Conservation (phyloP, 2,113 vertebrate genomes). For the Apodemus speciosus region DNA sequence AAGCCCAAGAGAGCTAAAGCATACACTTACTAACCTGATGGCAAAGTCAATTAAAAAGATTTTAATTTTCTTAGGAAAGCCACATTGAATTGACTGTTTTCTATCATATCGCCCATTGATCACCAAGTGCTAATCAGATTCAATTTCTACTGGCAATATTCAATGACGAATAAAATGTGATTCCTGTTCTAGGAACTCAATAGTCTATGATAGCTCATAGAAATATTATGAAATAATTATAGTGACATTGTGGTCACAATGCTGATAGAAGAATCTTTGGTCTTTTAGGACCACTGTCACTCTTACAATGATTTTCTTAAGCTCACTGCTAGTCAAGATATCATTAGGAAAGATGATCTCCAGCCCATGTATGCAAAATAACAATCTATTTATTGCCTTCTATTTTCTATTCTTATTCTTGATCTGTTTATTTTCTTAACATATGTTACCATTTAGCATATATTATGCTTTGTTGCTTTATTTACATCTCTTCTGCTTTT, state of each 20-base stretch:
- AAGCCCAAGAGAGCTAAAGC: background rate
- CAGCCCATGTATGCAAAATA: background rate
- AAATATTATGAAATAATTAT: background rate
- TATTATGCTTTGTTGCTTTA: background rate
- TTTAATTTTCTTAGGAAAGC: background rate
- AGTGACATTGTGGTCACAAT: fast-evolving
- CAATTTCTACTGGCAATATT: background rate
- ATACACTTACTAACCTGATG: background rate
- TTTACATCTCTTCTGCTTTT: background rate
- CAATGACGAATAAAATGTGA: background rate
- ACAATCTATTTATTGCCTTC: background rate
- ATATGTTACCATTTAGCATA: background rate
- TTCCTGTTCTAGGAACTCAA: background rate
- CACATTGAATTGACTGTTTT: background rate
- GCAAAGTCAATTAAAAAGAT: background rate
- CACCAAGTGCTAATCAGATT: background rate
- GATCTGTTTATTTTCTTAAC: background rate
- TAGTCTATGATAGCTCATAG: background rate
- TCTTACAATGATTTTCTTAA: background rate
- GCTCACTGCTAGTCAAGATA: background rate
- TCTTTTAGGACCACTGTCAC: background rate
- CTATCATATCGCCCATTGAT: background rate
- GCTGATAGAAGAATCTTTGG: background rate
- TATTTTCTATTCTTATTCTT: background rate
- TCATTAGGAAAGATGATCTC: background rate